Conservation (phyloP, 2,797 vertebrate genomes). For the Liasis olivaceus region DNA sequence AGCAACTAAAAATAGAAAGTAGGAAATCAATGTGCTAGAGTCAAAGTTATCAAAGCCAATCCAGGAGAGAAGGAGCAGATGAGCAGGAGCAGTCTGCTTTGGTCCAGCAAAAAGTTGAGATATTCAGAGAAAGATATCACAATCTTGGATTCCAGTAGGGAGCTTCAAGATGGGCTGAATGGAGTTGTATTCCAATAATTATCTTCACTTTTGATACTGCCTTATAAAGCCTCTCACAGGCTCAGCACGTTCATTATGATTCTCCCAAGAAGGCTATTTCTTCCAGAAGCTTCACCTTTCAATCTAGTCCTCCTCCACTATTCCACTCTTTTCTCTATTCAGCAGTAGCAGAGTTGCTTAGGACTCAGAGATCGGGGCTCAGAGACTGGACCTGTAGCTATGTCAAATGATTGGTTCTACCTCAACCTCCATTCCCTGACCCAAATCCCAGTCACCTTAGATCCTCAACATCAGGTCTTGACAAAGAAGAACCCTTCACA, state of each 20-base stretch:
- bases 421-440: neutral
- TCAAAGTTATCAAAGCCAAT: neutral
- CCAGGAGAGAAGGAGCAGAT: neutral
- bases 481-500: neutral
- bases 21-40: neutral
- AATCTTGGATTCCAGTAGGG: neutral
- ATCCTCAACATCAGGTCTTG: neutral
- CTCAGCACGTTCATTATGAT: neutral
- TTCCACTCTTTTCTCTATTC: neutral
- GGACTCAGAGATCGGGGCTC: neutral
- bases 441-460: neutral
- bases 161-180: neutral
- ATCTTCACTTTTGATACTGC: neutral
- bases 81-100: neutral
- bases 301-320: neutral
- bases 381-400: neutral
- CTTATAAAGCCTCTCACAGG: neutral
- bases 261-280: neutral
- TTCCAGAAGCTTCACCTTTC: neutral
- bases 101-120: neutral
- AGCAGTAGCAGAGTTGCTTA: neutral
- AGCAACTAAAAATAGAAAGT: neutral
- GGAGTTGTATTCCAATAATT: neutral
- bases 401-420: neutral
- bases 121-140: neutral